Percentiles rank a stretch among this genome's conserved stretches.
Evolutionary conservation across 1,140 invertebrate genomes (phyloP).

Genomic region (Pogonomyrmex californicus): DNA sequence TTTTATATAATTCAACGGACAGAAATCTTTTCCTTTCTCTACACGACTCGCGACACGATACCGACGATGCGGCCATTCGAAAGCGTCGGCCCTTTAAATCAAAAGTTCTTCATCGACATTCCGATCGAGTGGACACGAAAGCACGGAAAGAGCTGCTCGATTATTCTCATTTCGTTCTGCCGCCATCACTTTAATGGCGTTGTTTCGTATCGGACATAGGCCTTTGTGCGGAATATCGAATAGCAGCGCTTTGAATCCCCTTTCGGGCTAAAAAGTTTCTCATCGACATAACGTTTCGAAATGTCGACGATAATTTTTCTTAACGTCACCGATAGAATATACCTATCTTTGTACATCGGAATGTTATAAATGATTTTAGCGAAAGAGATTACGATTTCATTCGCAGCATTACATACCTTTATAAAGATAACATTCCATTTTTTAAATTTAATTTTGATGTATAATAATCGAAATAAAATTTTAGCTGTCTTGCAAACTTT

Average conservation of each 20-base stretch:
- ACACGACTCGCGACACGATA: background rate
- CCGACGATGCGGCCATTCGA: constrained; percentile 43
- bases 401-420: background rate
- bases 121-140: constrained; percentile 61
- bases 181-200: constrained; percentile 63
- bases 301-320: constrained; percentile 37
- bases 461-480: background rate
- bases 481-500: background rate
- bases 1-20: constrained; percentile 21
- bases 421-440: background rate
- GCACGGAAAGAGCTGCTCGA: constrained; percentile 60
- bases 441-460: background rate
- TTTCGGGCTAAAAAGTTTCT: constrained; percentile 53
- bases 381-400: constrained; percentile 1
- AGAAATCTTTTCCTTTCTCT: constrained; percentile 22
- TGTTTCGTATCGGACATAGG: constrained; percentile 60
- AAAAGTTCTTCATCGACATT: constrained; percentile 65
- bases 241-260: constrained; percentile 41
- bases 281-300: constrained; percentile 54
- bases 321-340: background rate
- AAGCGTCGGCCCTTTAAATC: constrained; percentile 63
- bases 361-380: constrained; percentile 18
- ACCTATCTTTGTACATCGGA: background rate
- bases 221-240: constrained; percentile 62
- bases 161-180: constrained; percentile 62